These are phyloP conservation scores for Pediacus dermestoides DNA, from an alignment of 2,888 invertebrate genomes.

Conservation along the genomic window DNA sequence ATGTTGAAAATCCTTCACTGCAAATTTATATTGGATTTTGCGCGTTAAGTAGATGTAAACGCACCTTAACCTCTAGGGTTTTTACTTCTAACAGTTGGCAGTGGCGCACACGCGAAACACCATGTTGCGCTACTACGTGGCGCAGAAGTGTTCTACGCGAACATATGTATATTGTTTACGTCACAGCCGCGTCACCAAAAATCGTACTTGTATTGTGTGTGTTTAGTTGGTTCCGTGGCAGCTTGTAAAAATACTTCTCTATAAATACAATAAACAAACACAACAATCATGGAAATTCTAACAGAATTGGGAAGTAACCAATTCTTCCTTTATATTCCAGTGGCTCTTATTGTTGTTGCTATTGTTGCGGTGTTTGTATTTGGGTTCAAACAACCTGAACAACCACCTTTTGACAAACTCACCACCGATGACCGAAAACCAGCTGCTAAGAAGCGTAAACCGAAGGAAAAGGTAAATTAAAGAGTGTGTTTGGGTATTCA, in stretches of 20 bases:
- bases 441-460: slow-evolving; percentile 65
- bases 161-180: slow-evolving; percentile 55
- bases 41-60: no score
- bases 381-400: slow-evolving; percentile 49
- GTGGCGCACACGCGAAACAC: slow-evolving; percentile 4
- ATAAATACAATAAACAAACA: slow-evolving; percentile 5
- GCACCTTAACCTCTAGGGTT: no score
- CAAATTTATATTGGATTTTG: no score
- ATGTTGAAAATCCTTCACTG: no score
- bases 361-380: slow-evolving; percentile 40
- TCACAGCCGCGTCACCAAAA: slow-evolving; percentile 69
- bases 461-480: slow-evolving; percentile 70
- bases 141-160: slow-evolving; percentile 26
- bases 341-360: slow-evolving; percentile 50
- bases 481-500: slow-evolving; percentile 4
- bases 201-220: slow-evolving; percentile 27
- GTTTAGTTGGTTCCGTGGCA: slow-evolving; percentile 30
- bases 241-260: slow-evolving; percentile 13
- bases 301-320: slow-evolving; percentile 58
- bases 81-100: no score
- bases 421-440: slow-evolving; percentile 66
- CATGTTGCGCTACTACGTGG: slow-evolving; percentile 31
- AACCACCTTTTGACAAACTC: slow-evolving; percentile 75
- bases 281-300: slow-evolving; percentile 56
- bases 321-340: slow-evolving; percentile 56